Evolutionary conservation across 2,797 vertebrate genomes (phyloP), one percentile per base, ranked within the genome.

Genomic region (Sebastes kiyomatsui): DNA sequence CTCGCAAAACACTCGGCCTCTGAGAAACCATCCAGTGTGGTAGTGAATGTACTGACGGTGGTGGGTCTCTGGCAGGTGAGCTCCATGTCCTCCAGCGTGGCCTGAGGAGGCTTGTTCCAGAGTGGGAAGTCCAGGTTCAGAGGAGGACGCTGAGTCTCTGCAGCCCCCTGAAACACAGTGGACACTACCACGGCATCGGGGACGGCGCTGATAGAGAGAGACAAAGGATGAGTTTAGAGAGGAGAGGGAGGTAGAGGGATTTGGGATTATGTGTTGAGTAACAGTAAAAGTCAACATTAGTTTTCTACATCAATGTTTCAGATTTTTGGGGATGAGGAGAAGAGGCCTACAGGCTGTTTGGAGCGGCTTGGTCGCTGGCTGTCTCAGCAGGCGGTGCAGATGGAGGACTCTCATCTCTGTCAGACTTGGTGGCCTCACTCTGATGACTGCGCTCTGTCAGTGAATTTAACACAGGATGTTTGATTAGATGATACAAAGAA

Each of bases 61-160:
- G 78, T 80, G 13, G 96, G 96, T 82, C 86, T 85, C 42, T 83
- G 87, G 80, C 94, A 94, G 79, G 84, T 85, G 61, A 96, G 92
- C 25, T 76, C 76, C 87, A 96, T 89, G 87, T 96, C 96, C 90
- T 96, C 95, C 80, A 96, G 86, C 0, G 87, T 87, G n/a, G 83
- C 78, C 38, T 90, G 87, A 0, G 84, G 55, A 7, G 83, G 56
- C 78, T 90, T 90, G 70, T 77, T 92, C 95, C 94, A 96, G 10
- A 88, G 64, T 0, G 94, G 93, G 52, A 84, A 90, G 69, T 95
- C 92, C 78, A 96, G 85, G 20, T 91, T 85, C 35, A 96, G 60
- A 20, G 88, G 89, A 5, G 88, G 88, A 11, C 94, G 94, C 46
- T 84, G 87, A 30, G 27, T n/a, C 3, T 93, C 90, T 7, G 72